phyloP scores from a whole-genome alignment of 2,113 vertebrate species.

The Gavialis gangeticus region DNA sequence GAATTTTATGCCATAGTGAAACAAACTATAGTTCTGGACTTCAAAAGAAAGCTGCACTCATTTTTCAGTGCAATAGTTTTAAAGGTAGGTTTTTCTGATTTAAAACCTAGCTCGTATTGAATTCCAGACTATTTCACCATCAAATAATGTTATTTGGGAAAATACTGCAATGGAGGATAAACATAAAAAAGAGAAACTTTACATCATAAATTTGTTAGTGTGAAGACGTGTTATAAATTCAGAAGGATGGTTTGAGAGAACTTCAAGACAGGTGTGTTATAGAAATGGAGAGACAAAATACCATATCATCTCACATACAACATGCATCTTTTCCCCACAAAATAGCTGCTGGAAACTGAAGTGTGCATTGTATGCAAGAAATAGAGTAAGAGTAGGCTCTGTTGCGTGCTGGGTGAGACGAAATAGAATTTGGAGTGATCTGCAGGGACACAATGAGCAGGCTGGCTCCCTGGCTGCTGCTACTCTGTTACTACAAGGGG shows the following conservation, averaged over 20 bases:
- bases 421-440: too few species aligned
- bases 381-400: not conserved
- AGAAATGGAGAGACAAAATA: not conserved
- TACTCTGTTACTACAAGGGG: too few species aligned
- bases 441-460: too few species aligned
- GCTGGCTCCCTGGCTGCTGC: too few species aligned
- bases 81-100: slow-evolving; percentile 42
- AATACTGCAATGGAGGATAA: not conserved
- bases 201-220: rapidly evolving
- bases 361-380: not conserved
- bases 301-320: too few species aligned
- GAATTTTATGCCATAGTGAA: not conserved
- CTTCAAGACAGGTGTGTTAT: slow-evolving; percentile 10
- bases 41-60: slow-evolving; percentile 26
- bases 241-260: not conserved
- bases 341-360: too few species aligned
- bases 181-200: not conserved
- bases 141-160: not conserved
- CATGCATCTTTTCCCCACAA: too few species aligned
- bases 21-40: slow-evolving; percentile 62
- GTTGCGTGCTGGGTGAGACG: too few species aligned
- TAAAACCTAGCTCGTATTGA: not conserved
- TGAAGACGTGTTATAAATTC: not conserved
- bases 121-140: not conserved
- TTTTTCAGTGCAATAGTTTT: slow-evolving; percentile 46